Base-by-base conservation (phyloP, 1,140 invertebrate genomes). In the Pentalonia nigronervosa region DNA sequence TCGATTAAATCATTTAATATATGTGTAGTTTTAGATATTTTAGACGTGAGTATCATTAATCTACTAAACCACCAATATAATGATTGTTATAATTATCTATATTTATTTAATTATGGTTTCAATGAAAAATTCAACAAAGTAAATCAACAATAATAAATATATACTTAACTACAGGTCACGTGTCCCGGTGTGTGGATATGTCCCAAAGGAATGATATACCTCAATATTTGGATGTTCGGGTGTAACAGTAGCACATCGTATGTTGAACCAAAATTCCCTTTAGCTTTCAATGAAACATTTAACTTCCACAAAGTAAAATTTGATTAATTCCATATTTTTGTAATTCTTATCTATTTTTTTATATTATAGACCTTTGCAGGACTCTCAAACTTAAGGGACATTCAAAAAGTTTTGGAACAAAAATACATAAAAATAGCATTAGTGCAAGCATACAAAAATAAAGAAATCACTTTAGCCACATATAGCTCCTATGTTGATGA, bases 161-260 rank as follows among this genome's bases (percentile, higher is more conserved):
- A 7, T 83, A 36, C 34, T 36, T 83, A 83, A 53, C 47, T 23
- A 36, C 56, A 97, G 97, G 95, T 97, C 48, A 96, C 96, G 94
- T 97, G 97, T 95, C 97, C 97, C 21, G 97, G 97, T 53, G 97
- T 97, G 50, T 97, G 97, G 96, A 94, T 97, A 4, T 97, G 97
- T 95, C 96, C 97, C 91, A 97, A 96, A 95, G 97, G 97, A 7
- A 96, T 96, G 94, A 96, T 97, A 21, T 96, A 96, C 6, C 94
- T 97, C 41, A 95, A 96, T 94, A 95, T 97, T 34, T 96, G 96
- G 94, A 96, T 96, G 60, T 95, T 97, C 23, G 96, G 96, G 23
- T 96, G 96, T 3, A 96, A 95, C 94, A 96, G 96, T 86, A 96
- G 97, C 94, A 97, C 97, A 6, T 96, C 95, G 76, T 94, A 95